A percentile compares a stretch with the other conserved stretches of the same genome.
phyloP scores from a whole-genome alignment of 2,797 vertebrate species.

The Tragelaphus oryx region DNA sequence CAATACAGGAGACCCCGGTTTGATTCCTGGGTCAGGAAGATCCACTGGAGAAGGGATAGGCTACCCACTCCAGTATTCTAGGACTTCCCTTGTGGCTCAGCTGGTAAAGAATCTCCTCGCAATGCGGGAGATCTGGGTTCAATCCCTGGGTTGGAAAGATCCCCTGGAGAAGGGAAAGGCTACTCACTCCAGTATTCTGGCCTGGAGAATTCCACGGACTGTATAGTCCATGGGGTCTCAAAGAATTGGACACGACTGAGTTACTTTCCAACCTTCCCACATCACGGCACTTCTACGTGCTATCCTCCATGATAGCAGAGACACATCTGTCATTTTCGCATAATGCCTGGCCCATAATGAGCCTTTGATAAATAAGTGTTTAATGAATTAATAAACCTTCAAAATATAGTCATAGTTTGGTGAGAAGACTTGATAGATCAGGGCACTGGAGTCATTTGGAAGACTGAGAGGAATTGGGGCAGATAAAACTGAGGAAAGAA shows the following conservation, averaged over 20 bases:
- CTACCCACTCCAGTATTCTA: not conserved
- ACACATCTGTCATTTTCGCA: not conserved
- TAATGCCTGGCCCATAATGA: not conserved
- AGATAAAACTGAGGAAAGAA: not conserved
- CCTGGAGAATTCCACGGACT: not conserved
- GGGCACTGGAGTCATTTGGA: not conserved
- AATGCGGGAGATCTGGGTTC: accelerated
- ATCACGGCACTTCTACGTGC: not conserved
- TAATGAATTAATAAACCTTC: not conserved
- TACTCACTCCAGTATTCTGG: not conserved
- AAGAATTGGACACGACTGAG: not conserved
- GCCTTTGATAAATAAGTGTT: not conserved
- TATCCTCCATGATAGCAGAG: not conserved
- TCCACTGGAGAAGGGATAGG: not conserved
- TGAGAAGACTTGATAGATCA: not conserved
- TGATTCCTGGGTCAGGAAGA: not conserved
- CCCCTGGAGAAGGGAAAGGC: not conserved
- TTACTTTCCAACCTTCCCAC: not conserved
- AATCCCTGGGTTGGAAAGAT: not conserved
- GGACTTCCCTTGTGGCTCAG: not conserved
- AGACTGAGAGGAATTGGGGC: not conserved
- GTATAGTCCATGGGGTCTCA: not conserved
- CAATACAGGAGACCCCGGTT: not conserved
- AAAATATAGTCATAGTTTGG: not conserved
- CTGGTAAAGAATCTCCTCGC: too few species aligned